Conservation (phyloP, 2,888 invertebrate genomes). For the Phengaris alcon region DNA sequence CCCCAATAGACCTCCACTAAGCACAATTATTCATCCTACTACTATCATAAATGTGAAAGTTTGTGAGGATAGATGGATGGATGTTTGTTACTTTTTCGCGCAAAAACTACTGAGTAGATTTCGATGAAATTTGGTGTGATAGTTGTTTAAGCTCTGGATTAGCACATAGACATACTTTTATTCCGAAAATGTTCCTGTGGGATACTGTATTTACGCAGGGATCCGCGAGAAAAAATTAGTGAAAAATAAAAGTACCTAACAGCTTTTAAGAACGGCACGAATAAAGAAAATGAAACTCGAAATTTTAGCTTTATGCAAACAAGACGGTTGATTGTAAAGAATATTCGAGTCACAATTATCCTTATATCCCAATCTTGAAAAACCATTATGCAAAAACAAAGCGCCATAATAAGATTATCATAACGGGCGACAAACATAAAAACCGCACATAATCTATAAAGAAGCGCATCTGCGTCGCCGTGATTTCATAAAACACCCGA, state of each 20-base stretch:
- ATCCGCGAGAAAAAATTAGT: too few relatives aligned
- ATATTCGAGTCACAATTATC: constrained; percentile 23
- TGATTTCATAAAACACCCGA: constrained; percentile 67
- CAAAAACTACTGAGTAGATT: too few relatives aligned
- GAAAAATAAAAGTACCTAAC: too few relatives aligned
- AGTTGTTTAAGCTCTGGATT: too few relatives aligned
- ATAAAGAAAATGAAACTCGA: not conserved
- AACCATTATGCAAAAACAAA: constrained; percentile 68
- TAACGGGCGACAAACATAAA: constrained; percentile 64
- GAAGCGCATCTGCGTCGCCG: constrained; percentile 51
- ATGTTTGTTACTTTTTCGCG: too few relatives aligned
- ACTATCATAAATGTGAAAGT: too few relatives aligned
- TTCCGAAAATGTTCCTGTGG: too few relatives aligned
- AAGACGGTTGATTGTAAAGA: constrained; percentile 22
- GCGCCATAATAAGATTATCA: constrained; percentile 72
- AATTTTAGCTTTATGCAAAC: constrained; percentile 1
- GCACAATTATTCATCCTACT: not conserved
- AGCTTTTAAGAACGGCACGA: not conserved
- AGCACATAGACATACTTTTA: too few relatives aligned
- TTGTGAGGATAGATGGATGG: too few relatives aligned
- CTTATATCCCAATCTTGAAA: constrained; percentile 26
- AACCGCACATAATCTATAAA: constrained; percentile 63
- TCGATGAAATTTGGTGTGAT: too few relatives aligned
- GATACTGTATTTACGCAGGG: too few relatives aligned
- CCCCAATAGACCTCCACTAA: not conserved